Conservation (phyloP, 2,113 vertebrate genomes). For the Quiscalus mexicanus region DNA sequence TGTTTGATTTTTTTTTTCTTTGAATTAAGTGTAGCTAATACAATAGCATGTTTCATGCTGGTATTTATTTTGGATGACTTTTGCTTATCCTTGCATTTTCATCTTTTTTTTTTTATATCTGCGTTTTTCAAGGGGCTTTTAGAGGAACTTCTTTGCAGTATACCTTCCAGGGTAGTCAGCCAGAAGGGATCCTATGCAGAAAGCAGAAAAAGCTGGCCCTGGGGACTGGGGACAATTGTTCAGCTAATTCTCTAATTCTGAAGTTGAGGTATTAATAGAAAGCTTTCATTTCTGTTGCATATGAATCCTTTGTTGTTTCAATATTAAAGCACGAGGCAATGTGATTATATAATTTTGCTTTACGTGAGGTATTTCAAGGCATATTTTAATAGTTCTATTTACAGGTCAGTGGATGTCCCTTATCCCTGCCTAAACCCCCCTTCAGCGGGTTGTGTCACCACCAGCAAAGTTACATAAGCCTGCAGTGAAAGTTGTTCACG, state of each 20-base stretch:
- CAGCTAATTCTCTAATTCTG: background rate
- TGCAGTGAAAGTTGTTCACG: background rate
- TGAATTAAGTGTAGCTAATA: background rate
- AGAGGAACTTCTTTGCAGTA: background rate
- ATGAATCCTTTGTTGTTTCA: background rate
- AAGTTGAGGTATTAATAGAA: background rate
- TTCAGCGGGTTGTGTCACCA: background rate
- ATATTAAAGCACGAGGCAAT: background rate
- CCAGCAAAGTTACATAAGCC: background rate
- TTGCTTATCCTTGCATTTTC: background rate
- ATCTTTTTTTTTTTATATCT: background rate
- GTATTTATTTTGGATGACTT: background rate
- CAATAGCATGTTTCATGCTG: background rate
- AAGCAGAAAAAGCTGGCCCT: background rate
- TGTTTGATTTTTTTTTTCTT: background rate
- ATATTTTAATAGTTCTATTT: background rate
- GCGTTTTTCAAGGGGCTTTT: background rate
- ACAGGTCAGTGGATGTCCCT: slow-evolving; percentile 2
- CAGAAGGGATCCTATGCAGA: background rate
- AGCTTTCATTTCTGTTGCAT: background rate
- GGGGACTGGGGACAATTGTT: background rate
- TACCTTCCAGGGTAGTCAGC: background rate
- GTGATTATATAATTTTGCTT: background rate
- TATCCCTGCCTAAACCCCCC: background rate
- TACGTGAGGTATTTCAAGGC: background rate